Percentiles rank a stretch among this genome's conserved stretches.
Conservation (phyloP, 2,797 vertebrate species). For the Glossophaga mutica region DNA sequence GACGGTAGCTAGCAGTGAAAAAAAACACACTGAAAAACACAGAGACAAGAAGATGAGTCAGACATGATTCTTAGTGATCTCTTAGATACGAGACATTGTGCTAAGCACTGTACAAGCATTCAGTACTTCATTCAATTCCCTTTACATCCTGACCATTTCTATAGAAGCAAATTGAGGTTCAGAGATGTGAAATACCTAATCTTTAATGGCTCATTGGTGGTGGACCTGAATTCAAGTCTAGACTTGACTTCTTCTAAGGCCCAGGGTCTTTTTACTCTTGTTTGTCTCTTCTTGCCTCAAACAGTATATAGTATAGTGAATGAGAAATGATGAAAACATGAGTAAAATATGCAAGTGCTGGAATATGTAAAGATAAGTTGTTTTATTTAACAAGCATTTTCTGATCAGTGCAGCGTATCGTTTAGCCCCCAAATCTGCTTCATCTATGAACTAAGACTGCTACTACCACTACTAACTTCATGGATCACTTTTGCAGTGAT, state of each 20-base stretch:
- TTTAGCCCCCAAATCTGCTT: not conserved
- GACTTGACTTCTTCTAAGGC: not conserved
- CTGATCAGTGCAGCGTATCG: not conserved
- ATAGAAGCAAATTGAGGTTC: not conserved
- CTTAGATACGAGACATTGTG: not conserved
- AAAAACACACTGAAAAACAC: not conserved
- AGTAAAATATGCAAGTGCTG: not conserved
- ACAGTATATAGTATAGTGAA: not conserved
- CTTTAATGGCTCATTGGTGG: not conserved
- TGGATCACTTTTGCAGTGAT: not conserved
- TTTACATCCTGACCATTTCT: not conserved
- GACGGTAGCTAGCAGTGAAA: not conserved
- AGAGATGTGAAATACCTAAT: not conserved
- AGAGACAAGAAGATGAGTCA: not conserved
- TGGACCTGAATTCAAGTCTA: not conserved
- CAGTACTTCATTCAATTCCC: not conserved
- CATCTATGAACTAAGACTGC: not conserved
- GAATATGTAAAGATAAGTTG: not conserved
- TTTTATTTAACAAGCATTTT: not conserved
- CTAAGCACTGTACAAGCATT: not conserved
- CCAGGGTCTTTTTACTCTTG: not conserved
- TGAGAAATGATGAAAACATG: not conserved
- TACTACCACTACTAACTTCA: rapidly evolving
- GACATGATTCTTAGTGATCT: not conserved
- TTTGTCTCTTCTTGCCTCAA: not conserved